Evolutionary conservation across 2,888 invertebrate genomes (phyloP), one percentile per base, ranked within the genome.

Genomic region (Plutella xylostella): DNA sequence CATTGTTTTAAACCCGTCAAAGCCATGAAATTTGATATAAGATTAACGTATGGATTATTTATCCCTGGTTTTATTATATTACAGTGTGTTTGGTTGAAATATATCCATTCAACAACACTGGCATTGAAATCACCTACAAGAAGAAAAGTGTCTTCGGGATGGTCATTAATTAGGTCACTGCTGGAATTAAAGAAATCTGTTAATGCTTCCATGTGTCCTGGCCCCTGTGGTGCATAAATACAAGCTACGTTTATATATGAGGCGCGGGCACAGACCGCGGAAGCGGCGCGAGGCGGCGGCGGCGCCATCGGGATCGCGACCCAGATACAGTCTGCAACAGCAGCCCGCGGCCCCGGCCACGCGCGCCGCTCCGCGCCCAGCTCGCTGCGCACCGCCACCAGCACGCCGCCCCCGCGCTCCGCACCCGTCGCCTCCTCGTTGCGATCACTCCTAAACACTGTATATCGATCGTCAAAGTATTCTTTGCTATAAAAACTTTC

Each of bases 71-170:
- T 17, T 15, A 17, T 4, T 14, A 7, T 9, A 4, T 5, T 11
- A 11, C 11, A 14, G 6, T 34, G 15, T 5, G 3, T 34, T 4
- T 5, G 4, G 14, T 14, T 9, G n/a, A n/a, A n/a, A 6, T 12
- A 14, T n/a, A 21, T 20, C 43, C 43, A 43, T 6, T 35, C 18
- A 6, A 34, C 43, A 11, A 22, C 28, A 4, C 28, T 20, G n/a
- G 43, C 35, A 41, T 43, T 46, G 22, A 45, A 45, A 17, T 45
- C 47, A 21, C 45, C 47, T 5, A 42, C 42, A n/a, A 47, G 6
- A n/a, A 47, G 11, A 20, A 47, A 44, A 17, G 33, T 20, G 22
- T 47, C 47, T 14, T 42, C 6, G 0, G 45, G 47, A 2, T 25
- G 12, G 3, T 47, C 42, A 11, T 19, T 34, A 4, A 47, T 42